phyloP scores from a whole-genome alignment of 2,888 invertebrate species.

The Caenorhabditis zanzibari region DNA sequence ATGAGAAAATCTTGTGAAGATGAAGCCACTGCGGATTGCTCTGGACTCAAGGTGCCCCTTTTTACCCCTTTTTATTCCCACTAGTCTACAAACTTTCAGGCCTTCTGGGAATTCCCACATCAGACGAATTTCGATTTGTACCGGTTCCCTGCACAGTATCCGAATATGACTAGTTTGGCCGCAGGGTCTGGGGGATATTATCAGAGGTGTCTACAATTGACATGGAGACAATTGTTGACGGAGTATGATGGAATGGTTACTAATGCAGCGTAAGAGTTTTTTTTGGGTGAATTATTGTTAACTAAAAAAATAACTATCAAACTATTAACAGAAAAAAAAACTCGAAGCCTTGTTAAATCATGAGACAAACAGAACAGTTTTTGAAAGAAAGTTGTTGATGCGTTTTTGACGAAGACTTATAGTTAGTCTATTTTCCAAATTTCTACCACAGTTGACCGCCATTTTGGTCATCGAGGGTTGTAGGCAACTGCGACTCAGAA shows the following conservation, averaged over 20 bases:
- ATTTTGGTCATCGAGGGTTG: too few species aligned
- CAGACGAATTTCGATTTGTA: background rate
- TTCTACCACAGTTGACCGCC: too few species aligned
- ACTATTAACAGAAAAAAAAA: too few species aligned
- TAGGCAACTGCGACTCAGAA: too few species aligned
- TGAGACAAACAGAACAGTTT: too few species aligned
- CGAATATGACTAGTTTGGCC: background rate
- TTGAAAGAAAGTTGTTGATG: too few species aligned
- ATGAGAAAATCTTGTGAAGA: background rate
- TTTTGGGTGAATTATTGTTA: background rate
- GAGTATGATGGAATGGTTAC: background rate
- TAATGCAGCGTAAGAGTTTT: conserved; percentile 8
- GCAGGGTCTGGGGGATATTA: background rate
- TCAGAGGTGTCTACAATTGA: background rate
- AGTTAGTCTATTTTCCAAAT: too few species aligned
- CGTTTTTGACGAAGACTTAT: too few species aligned
- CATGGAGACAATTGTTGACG: background rate
- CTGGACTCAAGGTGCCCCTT: conserved; percentile 9
- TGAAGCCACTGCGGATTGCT: background rate
- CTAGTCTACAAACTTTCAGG: too few species aligned
- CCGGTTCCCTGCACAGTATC: background rate
- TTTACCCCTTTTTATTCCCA: too few species aligned
- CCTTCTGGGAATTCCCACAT: background rate
- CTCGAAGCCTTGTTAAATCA: too few species aligned
- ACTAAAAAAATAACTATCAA: too few species aligned